A percentile compares a stretch with the other conserved stretches of the same genome.
Conservation (phyloP, 2,113 vertebrate species). For the Mus spicilegus region DNA sequence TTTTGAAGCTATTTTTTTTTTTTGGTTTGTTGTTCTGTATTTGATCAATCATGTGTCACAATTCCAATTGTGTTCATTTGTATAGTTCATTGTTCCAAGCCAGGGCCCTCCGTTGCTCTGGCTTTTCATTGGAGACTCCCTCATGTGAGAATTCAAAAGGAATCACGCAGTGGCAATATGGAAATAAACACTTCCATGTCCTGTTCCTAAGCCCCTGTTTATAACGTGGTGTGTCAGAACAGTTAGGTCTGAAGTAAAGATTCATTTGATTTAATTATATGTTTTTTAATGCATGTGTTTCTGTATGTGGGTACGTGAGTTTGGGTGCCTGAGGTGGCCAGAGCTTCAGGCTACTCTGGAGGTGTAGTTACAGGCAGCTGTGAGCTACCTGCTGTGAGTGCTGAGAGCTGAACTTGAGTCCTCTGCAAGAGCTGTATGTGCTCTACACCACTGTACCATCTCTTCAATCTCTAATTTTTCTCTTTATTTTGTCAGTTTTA, state of each 20-base stretch:
- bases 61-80: slow-evolving; percentile 21
- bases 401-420: neutral
- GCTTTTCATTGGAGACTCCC: neutral
- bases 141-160: slow-evolving; percentile 32
- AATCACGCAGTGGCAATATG: neutral
- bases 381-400: neutral
- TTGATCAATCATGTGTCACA: slow-evolving; percentile 24
- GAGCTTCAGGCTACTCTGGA: neutral
- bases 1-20: slow-evolving; percentile 4
- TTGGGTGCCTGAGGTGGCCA: neutral
- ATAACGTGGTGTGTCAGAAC: neutral
- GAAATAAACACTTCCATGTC: neutral
- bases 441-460: neutral
- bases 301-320: neutral
- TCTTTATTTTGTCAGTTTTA: neutral
- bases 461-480: neutral
- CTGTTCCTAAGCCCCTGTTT: neutral
- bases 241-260: neutral
- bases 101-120: neutral
- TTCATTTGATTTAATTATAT: neutral
- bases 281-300: neutral
- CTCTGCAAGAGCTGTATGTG: neutral
- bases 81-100: neutral
- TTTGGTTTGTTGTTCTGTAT: neutral
- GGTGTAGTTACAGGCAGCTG: neutral